Conservation (phyloP, 2,113 vertebrate species). For the Austrofundulus limnaeus region DNA sequence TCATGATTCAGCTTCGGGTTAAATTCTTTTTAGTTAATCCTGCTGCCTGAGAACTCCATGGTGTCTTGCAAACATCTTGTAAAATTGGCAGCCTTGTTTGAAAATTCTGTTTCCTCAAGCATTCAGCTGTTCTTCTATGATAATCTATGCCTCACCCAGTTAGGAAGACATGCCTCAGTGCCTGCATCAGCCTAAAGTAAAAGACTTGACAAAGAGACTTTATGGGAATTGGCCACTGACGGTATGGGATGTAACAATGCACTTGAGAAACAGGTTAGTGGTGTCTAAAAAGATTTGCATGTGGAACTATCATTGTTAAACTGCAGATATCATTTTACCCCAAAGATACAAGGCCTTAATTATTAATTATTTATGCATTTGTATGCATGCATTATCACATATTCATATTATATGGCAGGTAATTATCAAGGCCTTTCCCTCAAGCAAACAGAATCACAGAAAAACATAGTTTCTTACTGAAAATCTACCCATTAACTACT, state of each 20-base stretch:
- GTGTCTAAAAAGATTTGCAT: too few species aligned
- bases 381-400: too few species aligned
- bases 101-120: not conserved
- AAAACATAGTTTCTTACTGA: slow-evolving; percentile 33
- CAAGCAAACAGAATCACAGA: slow-evolving; percentile 21
- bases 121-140: not conserved
- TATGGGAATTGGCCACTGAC: too few species aligned
- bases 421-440: slow-evolving; percentile 29
- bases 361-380: too few species aligned
- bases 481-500: slow-evolving; percentile 42
- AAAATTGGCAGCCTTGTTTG: not conserved
- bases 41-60: not conserved
- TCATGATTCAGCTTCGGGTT: not conserved
- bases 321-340: too few species aligned
- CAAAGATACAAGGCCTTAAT: too few species aligned
- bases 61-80: not conserved
- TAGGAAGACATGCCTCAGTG: too few species aligned
- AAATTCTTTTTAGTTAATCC: not conserved
- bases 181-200: not conserved
- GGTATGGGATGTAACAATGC: too few species aligned
- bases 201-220: not conserved
- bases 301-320: too few species aligned
- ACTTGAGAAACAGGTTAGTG: too few species aligned
- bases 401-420: slow-evolving; percentile 5
- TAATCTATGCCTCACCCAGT: not conserved